Evolutionary conservation across 2,797 vertebrate species (phyloP), one percentile per base, ranked within the genome.

Genomic region (Pangasius mekongensis): DNA sequence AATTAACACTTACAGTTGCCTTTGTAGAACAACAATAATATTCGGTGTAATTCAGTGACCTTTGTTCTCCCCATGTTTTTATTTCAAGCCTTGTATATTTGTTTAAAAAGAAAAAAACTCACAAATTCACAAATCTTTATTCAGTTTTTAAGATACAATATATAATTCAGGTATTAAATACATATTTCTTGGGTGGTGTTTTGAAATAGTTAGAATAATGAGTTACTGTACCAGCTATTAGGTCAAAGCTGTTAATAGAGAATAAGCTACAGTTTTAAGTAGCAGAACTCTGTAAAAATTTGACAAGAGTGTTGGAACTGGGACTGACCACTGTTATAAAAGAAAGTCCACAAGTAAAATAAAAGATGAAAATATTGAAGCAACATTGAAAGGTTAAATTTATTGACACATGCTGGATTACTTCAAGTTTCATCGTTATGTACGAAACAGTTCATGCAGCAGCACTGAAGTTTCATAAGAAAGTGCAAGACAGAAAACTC

Each of bases 371-470:
- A 90, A 86, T n/a, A 52, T 27, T 87, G 20, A 78, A 78, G 56
- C 39, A 82, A 84, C 54, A n/a, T n/a, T 36, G 69, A 64, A 81
- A 69, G 52, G 84, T 71, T 73, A 77, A 88, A 91, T 94, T 94
- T 91, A 93, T 94, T 94, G 56, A 94, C 93, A 87, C 93, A 84
- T 95, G 93, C 93, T 94, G 93, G 92, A 93, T 81, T 77, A 93
- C 91, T 92, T 92, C 92, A 94, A 93, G 91, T 91, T 92, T 89
- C 89, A 91, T 93, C 64, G 90, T 92, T 76, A 85, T 90, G 91
- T 96, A 96, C 95, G 95, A 96, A 96, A 90, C 91, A 84, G 33
- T 86, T 92, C 96, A 96, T 97, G 95, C 96, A 94, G 95, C 96
- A 94, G 95, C 95, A 95, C 89, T 86, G 74, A 94, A 58, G 88